These are phyloP conservation scores for Atopsyche davidsoni DNA, from an alignment of 1,140 invertebrate genomes.

Conservation along the genomic window DNA sequence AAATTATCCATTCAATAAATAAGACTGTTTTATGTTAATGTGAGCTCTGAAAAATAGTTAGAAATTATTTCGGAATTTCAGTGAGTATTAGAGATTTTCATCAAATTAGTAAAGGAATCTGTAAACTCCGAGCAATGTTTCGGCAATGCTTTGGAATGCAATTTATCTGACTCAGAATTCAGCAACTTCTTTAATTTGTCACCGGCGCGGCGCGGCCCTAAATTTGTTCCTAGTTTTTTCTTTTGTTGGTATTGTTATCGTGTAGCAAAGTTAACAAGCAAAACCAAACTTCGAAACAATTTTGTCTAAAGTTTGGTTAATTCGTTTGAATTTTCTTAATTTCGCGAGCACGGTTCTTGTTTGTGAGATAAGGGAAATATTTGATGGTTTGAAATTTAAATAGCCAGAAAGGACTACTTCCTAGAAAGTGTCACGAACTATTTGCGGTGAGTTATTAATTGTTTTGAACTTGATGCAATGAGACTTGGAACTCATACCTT, in stretches of 20 bases:
- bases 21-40: no score
- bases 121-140: constrained; percentile 25
- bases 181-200: constrained; percentile 31
- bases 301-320: neutral
- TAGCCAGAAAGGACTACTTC: no score
- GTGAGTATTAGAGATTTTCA: constrained; percentile 29
- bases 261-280: neutral
- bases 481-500: no score
- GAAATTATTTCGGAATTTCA: constrained; percentile 19
- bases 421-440: no score
- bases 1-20: no score
- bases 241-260: constrained; percentile 11
- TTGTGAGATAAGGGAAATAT: no score
- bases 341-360: no score
- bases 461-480: no score
- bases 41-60: neutral
- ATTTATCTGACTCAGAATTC: constrained; percentile 31
- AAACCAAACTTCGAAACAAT: constrained; percentile 2
- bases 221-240: constrained; percentile 20
- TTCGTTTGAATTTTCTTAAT: no score
- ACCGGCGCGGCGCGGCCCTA: constrained; percentile 28
- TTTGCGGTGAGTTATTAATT: no score
- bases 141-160: constrained; percentile 28
- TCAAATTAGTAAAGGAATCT: constrained; percentile 29
- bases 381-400: no score